Conservation (phyloP, 2,888 invertebrate species). For the Torymus auratus region DNA sequence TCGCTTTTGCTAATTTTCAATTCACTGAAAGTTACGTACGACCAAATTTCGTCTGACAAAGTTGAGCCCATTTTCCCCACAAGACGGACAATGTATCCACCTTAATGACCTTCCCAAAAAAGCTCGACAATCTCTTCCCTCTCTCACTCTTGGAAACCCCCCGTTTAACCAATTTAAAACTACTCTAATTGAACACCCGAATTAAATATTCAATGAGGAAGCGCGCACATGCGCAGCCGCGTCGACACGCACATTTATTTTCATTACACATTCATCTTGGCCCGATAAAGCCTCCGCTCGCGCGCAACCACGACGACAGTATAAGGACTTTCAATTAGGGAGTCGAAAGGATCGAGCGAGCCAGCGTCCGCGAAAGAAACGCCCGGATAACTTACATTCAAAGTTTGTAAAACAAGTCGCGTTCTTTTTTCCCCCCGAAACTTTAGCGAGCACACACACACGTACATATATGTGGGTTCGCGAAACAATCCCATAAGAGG, state of each 20-base stretch:
- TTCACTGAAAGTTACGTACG: no score
- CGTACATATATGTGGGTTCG: no score
- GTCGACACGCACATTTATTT: not conserved
- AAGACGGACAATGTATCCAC: no score
- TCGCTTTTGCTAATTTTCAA: no score
- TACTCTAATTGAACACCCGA: not conserved
- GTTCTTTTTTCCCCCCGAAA: not conserved
- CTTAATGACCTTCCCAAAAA: no score
- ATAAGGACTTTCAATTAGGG: conserved; percentile 52
- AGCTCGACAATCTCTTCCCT: no score
- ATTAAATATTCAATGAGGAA: not conserved
- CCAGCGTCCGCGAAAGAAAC: not conserved
- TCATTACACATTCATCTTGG: not conserved
- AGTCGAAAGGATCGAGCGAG: conserved; percentile 12
- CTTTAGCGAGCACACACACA: not conserved
- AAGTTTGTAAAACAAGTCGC: conserved; percentile 33
- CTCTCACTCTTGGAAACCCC: no score
- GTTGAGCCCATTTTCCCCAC: no score
- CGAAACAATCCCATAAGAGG: conserved; percentile 30
- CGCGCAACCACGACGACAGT: not conserved
- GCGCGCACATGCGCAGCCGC: not conserved
- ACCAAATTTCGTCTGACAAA: no score
- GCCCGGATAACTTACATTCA: conserved; percentile 39
- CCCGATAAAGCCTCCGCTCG: conserved; percentile 13
- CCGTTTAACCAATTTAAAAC: not conserved